Conservation (phyloP, 2,888 invertebrate species). For the Drosophila leonis region DNA sequence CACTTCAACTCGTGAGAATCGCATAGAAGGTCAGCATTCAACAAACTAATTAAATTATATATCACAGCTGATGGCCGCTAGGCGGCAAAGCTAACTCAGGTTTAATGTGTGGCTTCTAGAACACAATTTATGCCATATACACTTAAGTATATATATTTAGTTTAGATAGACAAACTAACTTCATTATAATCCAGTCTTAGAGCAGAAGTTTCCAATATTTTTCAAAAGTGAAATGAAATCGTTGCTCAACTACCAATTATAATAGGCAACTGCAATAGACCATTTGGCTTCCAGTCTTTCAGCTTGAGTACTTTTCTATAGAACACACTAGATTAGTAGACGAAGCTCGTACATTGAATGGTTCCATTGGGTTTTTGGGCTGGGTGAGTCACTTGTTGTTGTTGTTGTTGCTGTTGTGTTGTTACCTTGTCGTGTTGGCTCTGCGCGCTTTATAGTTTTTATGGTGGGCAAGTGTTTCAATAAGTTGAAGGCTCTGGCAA, state of each 20-base stretch:
- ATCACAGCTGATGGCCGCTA: neutral
- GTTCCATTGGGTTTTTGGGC: neutral
- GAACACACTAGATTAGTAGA: neutral
- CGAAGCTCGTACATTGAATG: neutral
- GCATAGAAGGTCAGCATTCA: neutral
- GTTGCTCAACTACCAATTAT: neutral
- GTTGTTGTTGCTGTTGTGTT: neutral
- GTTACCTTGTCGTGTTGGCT: conserved; percentile 5
- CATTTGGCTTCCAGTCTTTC: neutral
- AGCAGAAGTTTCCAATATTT: neutral
- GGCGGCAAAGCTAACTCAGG: rapidly evolving
- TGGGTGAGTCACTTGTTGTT: neutral
- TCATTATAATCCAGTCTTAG: neutral
- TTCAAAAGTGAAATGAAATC: neutral
- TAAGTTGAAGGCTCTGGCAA: conserved; percentile 27
- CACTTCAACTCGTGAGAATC: neutral
- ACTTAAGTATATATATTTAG: no score
- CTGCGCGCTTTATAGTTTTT: conserved; percentile 31
- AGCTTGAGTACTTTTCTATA: neutral
- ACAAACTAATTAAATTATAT: neutral
- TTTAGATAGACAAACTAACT: neutral
- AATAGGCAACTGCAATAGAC: neutral
- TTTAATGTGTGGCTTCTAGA: neutral
- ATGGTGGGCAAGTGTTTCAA: conserved; percentile 50
- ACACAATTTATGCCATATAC: no score